Evolutionary conservation across 2,888 invertebrate genomes (phyloP).

Genomic region (Isoperla grammatica): DNA sequence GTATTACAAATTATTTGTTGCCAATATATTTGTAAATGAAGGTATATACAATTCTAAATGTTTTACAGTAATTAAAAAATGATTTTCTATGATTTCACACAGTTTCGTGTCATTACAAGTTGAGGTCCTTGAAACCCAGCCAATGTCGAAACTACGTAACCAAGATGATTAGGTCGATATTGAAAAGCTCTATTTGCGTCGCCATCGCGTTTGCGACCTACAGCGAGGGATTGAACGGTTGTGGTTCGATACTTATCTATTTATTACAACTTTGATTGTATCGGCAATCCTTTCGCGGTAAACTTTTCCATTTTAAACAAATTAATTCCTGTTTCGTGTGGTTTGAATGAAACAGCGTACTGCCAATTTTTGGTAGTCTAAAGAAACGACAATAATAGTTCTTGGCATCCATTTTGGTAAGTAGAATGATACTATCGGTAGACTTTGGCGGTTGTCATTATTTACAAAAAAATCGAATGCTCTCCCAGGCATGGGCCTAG

Average conservation of each 20-base stretch:
- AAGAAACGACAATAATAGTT: slow-evolving; percentile 28
- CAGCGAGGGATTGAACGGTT: slow-evolving; percentile 40
- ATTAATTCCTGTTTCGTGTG: neutral
- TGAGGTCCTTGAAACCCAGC: too few species aligned
- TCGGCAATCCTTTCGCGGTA: slow-evolving; percentile 38
- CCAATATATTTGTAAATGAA: too few species aligned
- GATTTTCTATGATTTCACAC: too few species aligned
- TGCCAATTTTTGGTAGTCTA: neutral
- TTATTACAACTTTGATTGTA: slow-evolving; percentile 37
- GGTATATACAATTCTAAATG: too few species aligned
- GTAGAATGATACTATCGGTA: too few species aligned
- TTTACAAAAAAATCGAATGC: too few species aligned
- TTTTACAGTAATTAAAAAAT: too few species aligned
- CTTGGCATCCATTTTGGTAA: slow-evolving; percentile 35
- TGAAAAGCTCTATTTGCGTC: neutral
- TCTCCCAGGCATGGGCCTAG: too few species aligned
- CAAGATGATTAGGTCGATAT: neutral
- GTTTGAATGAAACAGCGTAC: neutral
- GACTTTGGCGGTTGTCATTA: too few species aligned
- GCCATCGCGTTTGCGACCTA: slow-evolving; percentile 24
- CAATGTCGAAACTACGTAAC: too few species aligned
- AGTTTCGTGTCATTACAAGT: too few species aligned
- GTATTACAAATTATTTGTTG: too few species aligned
- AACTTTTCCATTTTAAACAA: slow-evolving; percentile 30
- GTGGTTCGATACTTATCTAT: slow-evolving; percentile 41